Evolutionary conservation across 2,888 invertebrate genomes (phyloP), one percentile per base, ranked within the genome.

Genomic region (Parnassius orleans): DNA sequence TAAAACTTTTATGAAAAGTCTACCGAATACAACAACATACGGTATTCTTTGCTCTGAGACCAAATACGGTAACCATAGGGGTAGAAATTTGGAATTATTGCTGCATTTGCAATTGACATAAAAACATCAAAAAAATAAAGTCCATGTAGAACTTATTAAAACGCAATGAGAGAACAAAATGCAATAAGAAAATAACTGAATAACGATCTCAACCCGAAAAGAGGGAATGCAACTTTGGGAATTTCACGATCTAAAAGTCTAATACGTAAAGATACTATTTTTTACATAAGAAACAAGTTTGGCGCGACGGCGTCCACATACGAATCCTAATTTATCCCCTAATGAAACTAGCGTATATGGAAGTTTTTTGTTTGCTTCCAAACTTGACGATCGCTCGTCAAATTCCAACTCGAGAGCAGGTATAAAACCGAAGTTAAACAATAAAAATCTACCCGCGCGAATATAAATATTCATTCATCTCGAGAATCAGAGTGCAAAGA

Each of bases 391-490:
- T 70, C 67, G 69, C 75, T 76, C 78, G 73, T 76, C 77, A 76
- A 78, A 81, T 83, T 75, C 83, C 76, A 64, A 68, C 66, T 75
- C 60, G 61, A 65, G 66, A 73, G 73, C 84, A 83, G 82, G 83
- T 83, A 83, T 70, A 71, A 73, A 73, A 68, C 73, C 69, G 68
- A 74, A 71, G 74, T 74, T 74, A 83, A 82, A 76, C 83, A 84
- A 84, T 85, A 86, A 86, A 86, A 86, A 84, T 82, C 80, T 71
- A 72, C 77, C 76, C 71, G 72, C 66, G 65, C 73, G 72, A 77
- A 75, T 82, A 88, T 88, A 87, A 88, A 90, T 90, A 89, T 89
- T 90, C 87, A 89, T 86, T 79, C 73, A 69, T 77, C 75, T 68
- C 67, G 63, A 69, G 67, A 69, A 70, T 69, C 68, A 64, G 66